A percentile compares a stretch with the other conserved stretches of the same genome.
Evolutionary conservation across 2,113 vertebrate species (phyloP).

Genomic region (Myocastor coypus): DNA sequence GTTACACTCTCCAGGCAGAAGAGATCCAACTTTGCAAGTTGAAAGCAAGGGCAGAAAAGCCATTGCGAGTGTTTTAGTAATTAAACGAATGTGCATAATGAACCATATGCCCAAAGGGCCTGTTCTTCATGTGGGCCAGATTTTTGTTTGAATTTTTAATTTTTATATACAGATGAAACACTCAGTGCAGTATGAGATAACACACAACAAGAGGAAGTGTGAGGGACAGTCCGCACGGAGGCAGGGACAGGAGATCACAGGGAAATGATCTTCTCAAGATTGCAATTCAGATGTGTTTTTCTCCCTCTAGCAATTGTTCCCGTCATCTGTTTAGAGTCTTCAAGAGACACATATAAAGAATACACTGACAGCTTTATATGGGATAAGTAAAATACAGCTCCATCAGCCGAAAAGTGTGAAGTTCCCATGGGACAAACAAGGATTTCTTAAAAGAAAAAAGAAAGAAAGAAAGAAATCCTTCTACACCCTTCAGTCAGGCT

Average conservation of each 20-base stretch:
- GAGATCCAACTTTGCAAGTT: slow-evolving; percentile 89
- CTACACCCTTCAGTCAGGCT: slow-evolving; percentile 31
- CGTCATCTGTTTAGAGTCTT: slow-evolving; percentile 84
- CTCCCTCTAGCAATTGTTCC: slow-evolving; percentile 84
- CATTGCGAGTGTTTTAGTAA: slow-evolving; percentile 92
- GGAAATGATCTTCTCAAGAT: slow-evolving; percentile 80
- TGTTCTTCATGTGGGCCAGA: slow-evolving; percentile 91
- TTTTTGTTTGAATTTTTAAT: slow-evolving; percentile 94
- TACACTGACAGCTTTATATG: slow-evolving; percentile 83
- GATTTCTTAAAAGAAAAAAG: neutral
- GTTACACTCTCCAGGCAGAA: slow-evolving; percentile 85
- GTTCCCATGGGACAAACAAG: slow-evolving; percentile 74
- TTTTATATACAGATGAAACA: slow-evolving; percentile 92
- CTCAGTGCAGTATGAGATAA: slow-evolving; percentile 85
- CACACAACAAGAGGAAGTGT: slow-evolving; percentile 72
- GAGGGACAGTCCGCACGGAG: slow-evolving; percentile 76
- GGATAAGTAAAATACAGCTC: slow-evolving; percentile 81
- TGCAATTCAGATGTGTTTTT: slow-evolving; percentile 73
- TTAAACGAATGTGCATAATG: slow-evolving; percentile 94
- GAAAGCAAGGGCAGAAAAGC: slow-evolving; percentile 91
- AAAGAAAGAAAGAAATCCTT: slow-evolving; percentile 45
- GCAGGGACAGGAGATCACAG: slow-evolving; percentile 72
- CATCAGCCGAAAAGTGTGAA: slow-evolving; percentile 77
- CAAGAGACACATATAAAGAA: slow-evolving; percentile 73
- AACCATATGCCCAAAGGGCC: slow-evolving; percentile 93